Percentiles rank a stretch among this genome's conserved stretches.
Evolutionary conservation across 2,888 invertebrate genomes (phyloP).

Genomic region (Psylliodes chrysocephalus): DNA sequence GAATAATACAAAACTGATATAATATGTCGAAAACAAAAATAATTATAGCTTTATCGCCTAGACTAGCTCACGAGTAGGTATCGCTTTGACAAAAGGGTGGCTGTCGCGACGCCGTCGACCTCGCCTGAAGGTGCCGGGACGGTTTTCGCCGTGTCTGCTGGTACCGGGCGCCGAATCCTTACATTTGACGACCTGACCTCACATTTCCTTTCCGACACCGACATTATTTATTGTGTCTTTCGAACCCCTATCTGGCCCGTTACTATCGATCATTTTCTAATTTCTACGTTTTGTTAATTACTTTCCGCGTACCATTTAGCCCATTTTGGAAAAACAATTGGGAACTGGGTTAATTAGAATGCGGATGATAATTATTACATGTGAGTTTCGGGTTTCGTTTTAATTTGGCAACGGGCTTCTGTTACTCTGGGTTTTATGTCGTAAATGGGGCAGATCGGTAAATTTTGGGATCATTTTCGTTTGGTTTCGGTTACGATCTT

Average conservation of each 20-base stretch:
- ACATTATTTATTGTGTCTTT: constrained; percentile 12
- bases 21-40: no score
- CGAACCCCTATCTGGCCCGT: background rate
- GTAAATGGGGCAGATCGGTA: no score
- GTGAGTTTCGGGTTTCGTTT: background rate
- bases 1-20: no score
- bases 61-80: background rate
- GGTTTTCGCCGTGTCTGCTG: constrained; percentile 21
- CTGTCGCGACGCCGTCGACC: constrained; percentile 47
- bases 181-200: constrained; percentile 4
- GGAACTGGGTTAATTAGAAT: constrained; percentile 4
- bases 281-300: constrained; percentile 10
- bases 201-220: constrained; percentile 1
- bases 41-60: no score
- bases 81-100: constrained; percentile 45
- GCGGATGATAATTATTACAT: background rate
- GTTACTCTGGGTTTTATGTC: no score
- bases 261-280: constrained; percentile 15
- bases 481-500: no score
- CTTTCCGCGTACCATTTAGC: background rate
- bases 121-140: constrained; percentile 50
- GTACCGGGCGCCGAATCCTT: constrained; percentile 10
- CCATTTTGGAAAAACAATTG: background rate
- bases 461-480: no score
- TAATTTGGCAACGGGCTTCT: no score